Percentiles rank a stretch among this genome's conserved stretches.
phyloP scores from a whole-genome alignment of 2,797 vertebrate genomes.

The Ceyx erithaca region DNA sequence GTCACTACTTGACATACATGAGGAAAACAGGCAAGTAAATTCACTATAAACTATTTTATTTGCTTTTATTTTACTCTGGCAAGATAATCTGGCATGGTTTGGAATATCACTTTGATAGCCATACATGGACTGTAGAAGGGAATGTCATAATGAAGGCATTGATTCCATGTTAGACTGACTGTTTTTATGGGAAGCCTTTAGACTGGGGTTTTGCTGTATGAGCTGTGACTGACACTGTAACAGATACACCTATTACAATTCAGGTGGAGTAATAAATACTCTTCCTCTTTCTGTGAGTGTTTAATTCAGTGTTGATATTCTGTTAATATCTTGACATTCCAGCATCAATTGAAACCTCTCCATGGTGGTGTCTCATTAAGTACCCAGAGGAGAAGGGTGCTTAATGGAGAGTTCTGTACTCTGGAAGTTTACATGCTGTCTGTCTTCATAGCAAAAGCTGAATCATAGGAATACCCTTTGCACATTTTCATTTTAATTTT shows the following conservation, averaged over 20 bases:
- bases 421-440: neutral
- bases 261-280: neutral
- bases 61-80: neutral
- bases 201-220: neutral
- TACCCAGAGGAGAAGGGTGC: neutral
- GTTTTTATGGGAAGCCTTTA: neutral
- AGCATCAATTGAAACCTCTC: neutral
- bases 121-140: neutral
- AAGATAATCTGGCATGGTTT: neutral
- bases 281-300: neutral
- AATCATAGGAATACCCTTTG: neutral
- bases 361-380: neutral
- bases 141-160: neutral
- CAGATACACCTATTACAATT: neutral
- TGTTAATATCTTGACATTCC: neutral
- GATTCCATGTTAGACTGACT: neutral
- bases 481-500: no score
- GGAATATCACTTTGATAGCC: neutral
- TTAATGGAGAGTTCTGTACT: neutral
- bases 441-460: neutral
- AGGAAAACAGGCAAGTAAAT: slow-evolving; percentile 87
- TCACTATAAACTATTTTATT: neutral
- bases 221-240: neutral
- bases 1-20: slow-evolving; percentile 82
- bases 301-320: neutral